Percentiles rank a stretch among this genome's conserved stretches.
phyloP scores from a whole-genome alignment of 2,797 vertebrate species.

The Chelon labrosus region DNA sequence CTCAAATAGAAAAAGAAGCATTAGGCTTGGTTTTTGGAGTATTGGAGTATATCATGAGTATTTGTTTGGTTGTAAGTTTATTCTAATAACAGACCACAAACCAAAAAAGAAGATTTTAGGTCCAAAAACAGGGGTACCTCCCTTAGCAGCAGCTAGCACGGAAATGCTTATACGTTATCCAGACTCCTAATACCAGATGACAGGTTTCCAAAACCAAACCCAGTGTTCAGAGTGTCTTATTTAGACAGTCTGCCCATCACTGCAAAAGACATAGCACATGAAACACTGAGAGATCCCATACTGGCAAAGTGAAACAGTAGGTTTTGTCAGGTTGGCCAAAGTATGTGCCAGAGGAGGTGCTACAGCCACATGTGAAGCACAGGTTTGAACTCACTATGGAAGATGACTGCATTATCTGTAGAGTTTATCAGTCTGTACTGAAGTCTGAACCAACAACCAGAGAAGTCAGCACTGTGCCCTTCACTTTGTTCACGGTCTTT shows the following conservation, averaged over 20 bases:
- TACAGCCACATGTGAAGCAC: too few species aligned
- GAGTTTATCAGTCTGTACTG: too few species aligned
- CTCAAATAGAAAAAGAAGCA: constrained; percentile 24
- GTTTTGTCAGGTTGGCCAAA: neutral
- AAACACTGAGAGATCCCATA: neutral
- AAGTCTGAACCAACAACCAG: too few species aligned
- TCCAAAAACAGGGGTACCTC: neutral
- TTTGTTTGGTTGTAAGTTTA: constrained; percentile 19
- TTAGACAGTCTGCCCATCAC: neutral
- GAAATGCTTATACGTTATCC: constrained; percentile 44
- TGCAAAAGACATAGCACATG: neutral
- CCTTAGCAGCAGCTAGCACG: constrained; percentile 33
- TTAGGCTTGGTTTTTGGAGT: constrained; percentile 16
- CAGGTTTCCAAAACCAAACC: constrained; percentile 10
- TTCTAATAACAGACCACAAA: constrained; percentile 25
- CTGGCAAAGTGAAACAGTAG: too few species aligned
- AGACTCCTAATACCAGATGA: constrained; percentile 6
- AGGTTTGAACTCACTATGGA: too few species aligned
- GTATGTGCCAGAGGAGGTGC: neutral
- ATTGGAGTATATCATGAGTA: constrained; percentile 11
- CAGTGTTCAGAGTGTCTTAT: constrained; percentile 21
- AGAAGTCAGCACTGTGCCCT: too few species aligned
- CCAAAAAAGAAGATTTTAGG: constrained; percentile 34
- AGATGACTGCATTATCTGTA: too few species aligned
- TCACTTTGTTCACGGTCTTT: too few species aligned